Conservation (phyloP, 92 coral and sea anemone species). For the Palythoa caribaeorum region DNA sequence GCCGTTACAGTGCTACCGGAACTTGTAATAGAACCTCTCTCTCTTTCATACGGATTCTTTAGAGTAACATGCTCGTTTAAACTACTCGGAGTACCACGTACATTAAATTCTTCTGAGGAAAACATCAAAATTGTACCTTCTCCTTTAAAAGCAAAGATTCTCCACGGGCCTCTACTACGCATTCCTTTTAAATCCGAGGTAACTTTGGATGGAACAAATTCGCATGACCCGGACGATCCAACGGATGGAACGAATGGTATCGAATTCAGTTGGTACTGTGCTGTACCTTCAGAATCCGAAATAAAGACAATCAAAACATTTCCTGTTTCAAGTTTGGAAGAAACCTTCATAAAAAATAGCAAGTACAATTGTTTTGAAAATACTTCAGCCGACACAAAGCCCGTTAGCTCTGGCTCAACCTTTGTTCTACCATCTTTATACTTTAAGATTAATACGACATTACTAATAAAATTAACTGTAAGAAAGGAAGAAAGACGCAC, state of each 20-base stretch:
- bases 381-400: not conserved
- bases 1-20: conserved; percentile 8
- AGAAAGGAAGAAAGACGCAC: conserved; percentile 3
- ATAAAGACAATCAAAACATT: not conserved
- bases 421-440: not conserved
- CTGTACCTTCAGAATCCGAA: conserved; percentile 4
- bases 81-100: conserved; percentile 37
- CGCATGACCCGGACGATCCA: conserved; percentile 43
- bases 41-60: conserved; percentile 1
- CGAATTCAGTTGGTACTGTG: not conserved
- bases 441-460: conserved; percentile 1
- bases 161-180: conserved; percentile 35
- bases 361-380: not conserved
- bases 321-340: conserved; percentile 38
- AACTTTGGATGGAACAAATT: conserved; percentile 22
- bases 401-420: conserved; percentile 1
- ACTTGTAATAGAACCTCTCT: not conserved
- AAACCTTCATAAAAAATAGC: not conserved
- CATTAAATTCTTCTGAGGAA: conserved; percentile 24
- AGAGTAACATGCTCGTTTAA: conserved; percentile 4
- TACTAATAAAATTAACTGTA: conserved; percentile 17
- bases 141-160: conserved; percentile 30
- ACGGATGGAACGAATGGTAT: not conserved
- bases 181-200: not conserved
- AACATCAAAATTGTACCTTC: conserved; percentile 10